Evolutionary conservation across 92 coral and sea anemone species (phyloP).

Genomic region (Phenganax stokvisi): DNA sequence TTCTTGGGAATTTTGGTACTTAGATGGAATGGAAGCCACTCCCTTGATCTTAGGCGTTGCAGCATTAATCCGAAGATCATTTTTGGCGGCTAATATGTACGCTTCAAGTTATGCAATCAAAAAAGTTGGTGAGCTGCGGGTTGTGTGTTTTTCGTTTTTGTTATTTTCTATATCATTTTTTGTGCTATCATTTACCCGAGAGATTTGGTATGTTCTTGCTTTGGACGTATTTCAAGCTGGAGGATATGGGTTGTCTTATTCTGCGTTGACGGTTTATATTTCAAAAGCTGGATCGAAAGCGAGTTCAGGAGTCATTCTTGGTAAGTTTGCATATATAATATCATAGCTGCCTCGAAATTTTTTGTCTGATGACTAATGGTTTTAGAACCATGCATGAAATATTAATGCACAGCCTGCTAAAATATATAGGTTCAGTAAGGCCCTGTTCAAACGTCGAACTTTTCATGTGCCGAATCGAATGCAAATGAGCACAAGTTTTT

Average conservation of each 20-base stretch:
- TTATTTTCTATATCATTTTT: background rate
- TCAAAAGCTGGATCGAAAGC: background rate
- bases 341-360: too few relatives aligned
- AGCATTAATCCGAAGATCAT: background rate
- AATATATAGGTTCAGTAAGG: too few relatives aligned
- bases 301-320: background rate
- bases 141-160: background rate
- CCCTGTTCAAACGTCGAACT: too few relatives aligned
- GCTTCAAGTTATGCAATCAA: background rate
- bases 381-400: too few relatives aligned
- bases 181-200: background rate
- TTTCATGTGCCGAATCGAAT: too few relatives aligned
- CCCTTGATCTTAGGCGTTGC: background rate
- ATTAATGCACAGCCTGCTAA: too few relatives aligned
- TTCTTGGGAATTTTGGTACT: conserved; percentile 13
- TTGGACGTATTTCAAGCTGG: background rate
- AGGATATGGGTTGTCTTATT: background rate
- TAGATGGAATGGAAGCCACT: background rate
- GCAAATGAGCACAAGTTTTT: too few relatives aligned
- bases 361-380: too few relatives aligned
- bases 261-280: background rate
- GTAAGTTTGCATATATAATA: background rate
- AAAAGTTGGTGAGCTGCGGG: background rate
- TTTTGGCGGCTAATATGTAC: background rate
- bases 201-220: background rate